Percentiles rank a stretch among this genome's conserved stretches.
These are phyloP conservation scores for Willisornis vidua DNA, from an alignment of 2,113 vertebrate species.

Conservation along the genomic window DNA sequence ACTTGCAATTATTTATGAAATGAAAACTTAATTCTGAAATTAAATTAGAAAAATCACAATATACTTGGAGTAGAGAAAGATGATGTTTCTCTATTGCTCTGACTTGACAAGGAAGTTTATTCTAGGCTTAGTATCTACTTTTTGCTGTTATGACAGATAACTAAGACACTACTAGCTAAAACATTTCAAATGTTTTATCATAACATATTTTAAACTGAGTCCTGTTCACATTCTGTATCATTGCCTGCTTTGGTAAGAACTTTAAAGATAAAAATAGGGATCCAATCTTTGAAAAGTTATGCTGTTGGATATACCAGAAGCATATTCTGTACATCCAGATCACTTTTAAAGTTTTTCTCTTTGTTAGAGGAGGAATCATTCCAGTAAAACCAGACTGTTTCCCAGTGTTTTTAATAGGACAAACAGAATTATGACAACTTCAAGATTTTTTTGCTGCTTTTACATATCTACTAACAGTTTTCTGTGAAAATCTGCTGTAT, in stretches of 20 bases:
- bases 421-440: neutral
- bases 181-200: neutral
- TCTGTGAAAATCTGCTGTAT: neutral
- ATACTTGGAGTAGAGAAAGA: neutral
- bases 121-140: neutral
- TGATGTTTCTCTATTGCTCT: neutral
- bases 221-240: neutral
- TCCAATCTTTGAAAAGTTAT: neutral
- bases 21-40: neutral
- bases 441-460: neutral
- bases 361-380: neutral
- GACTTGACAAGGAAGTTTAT: neutral
- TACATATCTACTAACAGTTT: neutral
- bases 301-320: neutral
- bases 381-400: neutral
- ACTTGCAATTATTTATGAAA: neutral
- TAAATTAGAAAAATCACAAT: neutral
- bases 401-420: neutral
- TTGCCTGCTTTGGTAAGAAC: neutral
- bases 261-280: neutral
- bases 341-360: neutral
- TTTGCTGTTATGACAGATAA: neutral
- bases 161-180: neutral
- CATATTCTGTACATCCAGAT: neutral
- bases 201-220: neutral